phyloP scores from a whole-genome alignment of 2,888 invertebrate genomes.

The Encarsia formosa region DNA sequence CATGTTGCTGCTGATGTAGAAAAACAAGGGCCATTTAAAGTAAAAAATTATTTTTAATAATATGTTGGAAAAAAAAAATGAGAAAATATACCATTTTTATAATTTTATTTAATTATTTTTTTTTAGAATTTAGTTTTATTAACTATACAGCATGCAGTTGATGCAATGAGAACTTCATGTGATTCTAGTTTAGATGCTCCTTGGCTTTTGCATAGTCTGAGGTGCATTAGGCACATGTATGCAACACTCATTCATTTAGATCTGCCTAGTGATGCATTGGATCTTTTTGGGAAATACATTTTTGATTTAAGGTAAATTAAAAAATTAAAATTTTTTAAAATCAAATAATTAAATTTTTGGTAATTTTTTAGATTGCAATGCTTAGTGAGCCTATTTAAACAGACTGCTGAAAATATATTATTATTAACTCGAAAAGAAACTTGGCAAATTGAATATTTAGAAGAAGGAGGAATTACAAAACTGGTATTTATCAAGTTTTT shows the following conservation, averaged over 20 bases:
- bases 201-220: conserved; percentile 77
- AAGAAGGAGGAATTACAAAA: conserved; percentile 80
- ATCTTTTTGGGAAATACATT: conserved; percentile 77
- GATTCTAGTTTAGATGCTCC: conserved; percentile 51
- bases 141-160: conserved; percentile 54
- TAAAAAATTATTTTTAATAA: too few species aligned
- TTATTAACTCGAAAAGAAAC: conserved; percentile 70
- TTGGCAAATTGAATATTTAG: conserved; percentile 81
- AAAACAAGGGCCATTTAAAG: conserved; percentile 76
- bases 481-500: conserved; percentile 65
- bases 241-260: conserved; percentile 78
- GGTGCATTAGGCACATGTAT: conserved; percentile 76
- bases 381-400: conserved; percentile 78
- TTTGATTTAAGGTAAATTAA: conserved; percentile 68
- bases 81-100: too few species aligned
- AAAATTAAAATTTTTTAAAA: not conserved
- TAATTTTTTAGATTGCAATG: conserved; percentile 62
- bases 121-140: conserved; percentile 45
- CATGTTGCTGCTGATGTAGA: conserved; percentile 68
- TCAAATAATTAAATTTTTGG: conserved; percentile 2
- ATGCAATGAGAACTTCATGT: conserved; percentile 49
- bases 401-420: conserved; percentile 75
- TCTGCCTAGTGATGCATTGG: conserved; percentile 81
- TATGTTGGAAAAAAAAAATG: not conserved
- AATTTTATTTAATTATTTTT: not conserved